A percentile compares a stretch with the other conserved stretches of the same genome.
These are phyloP conservation scores for Novumbra hubbsi DNA, from an alignment of 2,797 vertebrate genomes.

Conservation along the genomic window DNA sequence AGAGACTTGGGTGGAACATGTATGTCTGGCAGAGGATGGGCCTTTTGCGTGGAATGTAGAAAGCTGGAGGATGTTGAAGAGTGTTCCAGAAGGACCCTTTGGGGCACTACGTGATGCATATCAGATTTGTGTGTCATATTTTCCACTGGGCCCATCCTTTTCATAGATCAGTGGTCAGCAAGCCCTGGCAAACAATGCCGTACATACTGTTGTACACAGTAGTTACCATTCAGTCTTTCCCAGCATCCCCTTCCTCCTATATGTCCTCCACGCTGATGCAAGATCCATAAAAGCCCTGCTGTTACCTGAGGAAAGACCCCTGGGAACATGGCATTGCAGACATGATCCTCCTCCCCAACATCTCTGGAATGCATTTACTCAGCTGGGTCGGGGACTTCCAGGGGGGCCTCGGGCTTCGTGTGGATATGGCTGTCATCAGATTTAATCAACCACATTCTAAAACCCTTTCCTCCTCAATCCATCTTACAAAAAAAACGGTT, in stretches of 20 bases:
- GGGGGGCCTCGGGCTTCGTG: slow-evolving; percentile 52
- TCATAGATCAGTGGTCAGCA: background rate
- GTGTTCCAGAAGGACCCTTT: too few species aligned
- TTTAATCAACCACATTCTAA: slow-evolving; percentile 58
- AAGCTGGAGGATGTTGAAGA: too few species aligned
- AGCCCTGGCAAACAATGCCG: slow-evolving; percentile 15
- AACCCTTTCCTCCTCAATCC: slow-evolving; percentile 25
- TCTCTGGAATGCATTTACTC: slow-evolving; percentile 75
- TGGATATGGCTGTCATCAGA: slow-evolving; percentile 65
- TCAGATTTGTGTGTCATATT: slow-evolving; percentile 14
- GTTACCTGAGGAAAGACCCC: slow-evolving; percentile 57
- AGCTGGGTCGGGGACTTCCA: slow-evolving; percentile 60
- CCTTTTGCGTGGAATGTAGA: background rate
- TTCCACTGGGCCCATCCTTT: background rate
- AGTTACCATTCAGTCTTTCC: background rate
- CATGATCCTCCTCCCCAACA: slow-evolving; percentile 56
- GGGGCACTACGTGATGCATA: slow-evolving; percentile 7
- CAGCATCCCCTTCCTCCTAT: slow-evolving; percentile 25
- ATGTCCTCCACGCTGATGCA: slow-evolving; percentile 44
- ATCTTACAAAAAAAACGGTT: slow-evolving; percentile 32
- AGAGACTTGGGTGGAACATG: slow-evolving; percentile 12
- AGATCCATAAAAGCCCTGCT: slow-evolving; percentile 56
- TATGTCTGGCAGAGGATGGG: slow-evolving; percentile 13
- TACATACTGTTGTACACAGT: slow-evolving; percentile 20
- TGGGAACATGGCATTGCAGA: slow-evolving; percentile 46